Evolutionary conservation across 2,797 vertebrate species (phyloP).

Genomic region (Scarus forsteni): DNA sequence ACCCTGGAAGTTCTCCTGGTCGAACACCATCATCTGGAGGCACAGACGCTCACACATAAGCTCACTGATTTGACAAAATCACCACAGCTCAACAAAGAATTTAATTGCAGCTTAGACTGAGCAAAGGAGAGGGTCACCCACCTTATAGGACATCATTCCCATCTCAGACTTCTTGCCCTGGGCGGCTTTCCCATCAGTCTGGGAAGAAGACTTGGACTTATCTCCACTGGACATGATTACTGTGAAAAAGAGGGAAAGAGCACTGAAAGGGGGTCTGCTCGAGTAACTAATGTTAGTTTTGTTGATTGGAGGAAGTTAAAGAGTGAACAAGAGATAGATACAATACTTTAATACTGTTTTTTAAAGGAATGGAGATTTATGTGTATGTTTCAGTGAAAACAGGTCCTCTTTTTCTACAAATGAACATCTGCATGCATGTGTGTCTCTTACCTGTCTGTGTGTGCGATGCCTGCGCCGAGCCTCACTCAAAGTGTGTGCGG

Average conservation of each 20-base stretch:
- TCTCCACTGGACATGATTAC: conserved; percentile 87
- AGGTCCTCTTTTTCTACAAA: neutral
- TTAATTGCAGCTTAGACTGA: too few relatives aligned
- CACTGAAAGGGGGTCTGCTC: neutral
- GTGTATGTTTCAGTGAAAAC: neutral
- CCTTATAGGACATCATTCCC: conserved; percentile 86
- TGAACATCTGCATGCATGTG: conserved; percentile 3
- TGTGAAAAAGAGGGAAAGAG: conserved; percentile 37
- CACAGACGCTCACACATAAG: neutral
- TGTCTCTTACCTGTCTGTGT: conserved; percentile 81
- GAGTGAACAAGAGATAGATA: neutral
- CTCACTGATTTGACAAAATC: neutral
- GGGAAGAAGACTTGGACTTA: conserved; percentile 85
- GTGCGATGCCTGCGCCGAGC: conserved; percentile 72
- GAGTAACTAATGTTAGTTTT: neutral
- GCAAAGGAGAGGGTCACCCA: conserved; percentile 44
- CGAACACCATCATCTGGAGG: conserved; percentile 83
- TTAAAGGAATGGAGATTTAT: neutral
- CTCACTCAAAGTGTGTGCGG: conserved; percentile 83
- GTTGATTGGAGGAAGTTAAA: neutral
- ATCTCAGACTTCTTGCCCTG: conserved; percentile 86
- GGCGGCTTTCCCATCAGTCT: conserved; percentile 85
- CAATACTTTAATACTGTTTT: neutral
- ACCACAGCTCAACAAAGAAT: neutral
- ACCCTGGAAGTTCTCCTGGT: conserved; percentile 91